Conservation (phyloP, 1,140 invertebrate species). For the Chelonus insularis region DNA sequence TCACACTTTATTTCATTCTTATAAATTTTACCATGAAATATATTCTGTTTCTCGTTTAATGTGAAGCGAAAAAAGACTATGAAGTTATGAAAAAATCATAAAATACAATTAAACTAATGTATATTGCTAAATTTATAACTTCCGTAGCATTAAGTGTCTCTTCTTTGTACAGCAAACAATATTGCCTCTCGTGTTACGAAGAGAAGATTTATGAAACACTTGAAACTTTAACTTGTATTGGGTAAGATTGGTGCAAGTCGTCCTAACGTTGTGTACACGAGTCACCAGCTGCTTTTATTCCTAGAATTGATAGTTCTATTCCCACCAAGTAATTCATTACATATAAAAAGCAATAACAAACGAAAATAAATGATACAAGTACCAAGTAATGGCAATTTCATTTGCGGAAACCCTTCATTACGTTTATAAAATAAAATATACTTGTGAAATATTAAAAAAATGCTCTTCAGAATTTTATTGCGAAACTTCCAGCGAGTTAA, state of each 20-base stretch:
- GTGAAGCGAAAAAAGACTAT: no score
- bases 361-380: background rate
- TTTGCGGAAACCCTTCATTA: background rate
- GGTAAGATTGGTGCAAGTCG: conserved; percentile 18
- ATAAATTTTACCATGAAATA: no score
- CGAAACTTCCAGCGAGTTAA: no score
- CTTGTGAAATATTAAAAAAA: no score
- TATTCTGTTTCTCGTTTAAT: no score
- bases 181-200: conserved; percentile 17
- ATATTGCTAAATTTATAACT: background rate
- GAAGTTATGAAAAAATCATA: no score
- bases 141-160: conserved; percentile 1
- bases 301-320: background rate
- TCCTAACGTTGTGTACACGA: background rate
- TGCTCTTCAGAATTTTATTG: no score
- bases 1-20: no score
- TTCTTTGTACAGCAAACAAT: conserved; percentile 20
- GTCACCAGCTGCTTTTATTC: background rate
- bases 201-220: conserved; percentile 28
- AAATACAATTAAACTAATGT: conserved; percentile 11
- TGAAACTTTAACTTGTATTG: conserved; percentile 23
- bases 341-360: background rate
- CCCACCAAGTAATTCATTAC: background rate
- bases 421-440: no score
- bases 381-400: background rate